Conservation (phyloP, 2,113 vertebrate genomes). For the Callionymus lyra region DNA sequence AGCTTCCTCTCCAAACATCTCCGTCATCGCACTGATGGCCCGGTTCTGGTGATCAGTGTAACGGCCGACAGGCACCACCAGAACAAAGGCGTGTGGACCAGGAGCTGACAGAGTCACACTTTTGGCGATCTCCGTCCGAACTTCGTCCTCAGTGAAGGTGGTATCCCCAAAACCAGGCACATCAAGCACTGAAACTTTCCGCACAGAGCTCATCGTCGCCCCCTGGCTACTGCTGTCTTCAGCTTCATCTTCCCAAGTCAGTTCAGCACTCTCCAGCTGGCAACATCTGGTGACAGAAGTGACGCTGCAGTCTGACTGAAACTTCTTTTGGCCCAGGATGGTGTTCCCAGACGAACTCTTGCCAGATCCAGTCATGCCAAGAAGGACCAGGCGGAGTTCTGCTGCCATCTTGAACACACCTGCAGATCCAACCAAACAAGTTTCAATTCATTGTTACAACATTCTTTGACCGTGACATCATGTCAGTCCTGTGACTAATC, state of each 20-base stretch:
- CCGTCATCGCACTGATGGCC: conserved; percentile 38
- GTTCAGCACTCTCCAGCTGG: conserved; percentile 33
- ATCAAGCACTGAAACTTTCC: conserved; percentile 55
- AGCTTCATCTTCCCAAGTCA: conserved; percentile 13
- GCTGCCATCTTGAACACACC: conserved; percentile 16
- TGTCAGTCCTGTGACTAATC: too few species aligned
- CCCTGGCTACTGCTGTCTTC: not conserved
- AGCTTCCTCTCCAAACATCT: conserved; percentile 58
- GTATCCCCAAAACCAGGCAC: conserved; percentile 73
- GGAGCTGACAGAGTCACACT: conserved; percentile 58
- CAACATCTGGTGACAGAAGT: conserved; percentile 60
- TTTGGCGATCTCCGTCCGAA: conserved; percentile 52
- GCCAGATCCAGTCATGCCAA: conserved; percentile 66
- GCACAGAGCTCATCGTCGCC: too few species aligned
- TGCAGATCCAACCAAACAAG: too few species aligned
- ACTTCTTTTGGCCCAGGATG: conserved; percentile 56
- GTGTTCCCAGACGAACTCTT: conserved; percentile 71
- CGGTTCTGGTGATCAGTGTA: conserved; percentile 54
- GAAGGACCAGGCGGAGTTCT: conserved; percentile 63
- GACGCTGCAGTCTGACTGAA: conserved; percentile 55
- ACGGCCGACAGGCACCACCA: conserved; percentile 63
- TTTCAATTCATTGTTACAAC: too few species aligned
- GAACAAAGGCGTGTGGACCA: conserved; percentile 66
- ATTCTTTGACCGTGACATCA: too few species aligned
- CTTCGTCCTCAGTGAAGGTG: conserved; percentile 33